A percentile compares a stretch with the other conserved stretches of the same genome.
phyloP scores from a whole-genome alignment of 2,797 vertebrate genomes.

The Myotis vivesi region DNA sequence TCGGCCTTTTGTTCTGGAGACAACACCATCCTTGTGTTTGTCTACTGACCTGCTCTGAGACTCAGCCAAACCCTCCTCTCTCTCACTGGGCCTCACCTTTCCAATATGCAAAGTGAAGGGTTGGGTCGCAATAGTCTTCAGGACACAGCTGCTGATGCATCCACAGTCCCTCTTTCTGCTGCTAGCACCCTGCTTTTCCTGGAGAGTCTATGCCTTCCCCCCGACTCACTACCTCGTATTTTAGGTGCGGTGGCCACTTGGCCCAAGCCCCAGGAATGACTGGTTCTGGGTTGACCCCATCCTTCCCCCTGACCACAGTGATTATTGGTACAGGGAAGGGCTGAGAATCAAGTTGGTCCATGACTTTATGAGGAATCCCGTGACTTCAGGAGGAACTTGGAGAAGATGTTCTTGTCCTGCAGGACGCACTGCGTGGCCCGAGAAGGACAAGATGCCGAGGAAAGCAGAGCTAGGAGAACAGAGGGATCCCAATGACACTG shows the following conservation, averaged over 20 bases:
- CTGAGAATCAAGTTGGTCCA: background rate
- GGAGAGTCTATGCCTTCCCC: background rate
- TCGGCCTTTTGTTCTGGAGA: background rate
- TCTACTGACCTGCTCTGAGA: background rate
- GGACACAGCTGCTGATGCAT: background rate
- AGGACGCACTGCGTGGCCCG: background rate
- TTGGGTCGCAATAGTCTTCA: background rate
- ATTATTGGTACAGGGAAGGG: accelerated
- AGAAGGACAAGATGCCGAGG: background rate
- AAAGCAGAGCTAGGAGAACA: background rate
- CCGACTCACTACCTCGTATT: background rate
- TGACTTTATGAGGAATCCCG: background rate
- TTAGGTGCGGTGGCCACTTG: background rate
- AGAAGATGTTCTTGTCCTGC: background rate
- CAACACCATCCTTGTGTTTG: background rate
- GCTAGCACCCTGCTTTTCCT: background rate
- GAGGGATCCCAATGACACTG: accelerated
- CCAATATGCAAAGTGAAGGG: background rate
- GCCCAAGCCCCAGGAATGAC: background rate
- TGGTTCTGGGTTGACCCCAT: background rate
- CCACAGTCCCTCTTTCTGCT: background rate
- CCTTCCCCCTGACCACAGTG: background rate
- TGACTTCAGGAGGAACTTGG: background rate
- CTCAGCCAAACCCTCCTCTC: background rate
- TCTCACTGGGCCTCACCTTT: background rate